phyloP scores from a whole-genome alignment of 2,797 vertebrate genomes.

The Gallinago nigripennis region DNA sequence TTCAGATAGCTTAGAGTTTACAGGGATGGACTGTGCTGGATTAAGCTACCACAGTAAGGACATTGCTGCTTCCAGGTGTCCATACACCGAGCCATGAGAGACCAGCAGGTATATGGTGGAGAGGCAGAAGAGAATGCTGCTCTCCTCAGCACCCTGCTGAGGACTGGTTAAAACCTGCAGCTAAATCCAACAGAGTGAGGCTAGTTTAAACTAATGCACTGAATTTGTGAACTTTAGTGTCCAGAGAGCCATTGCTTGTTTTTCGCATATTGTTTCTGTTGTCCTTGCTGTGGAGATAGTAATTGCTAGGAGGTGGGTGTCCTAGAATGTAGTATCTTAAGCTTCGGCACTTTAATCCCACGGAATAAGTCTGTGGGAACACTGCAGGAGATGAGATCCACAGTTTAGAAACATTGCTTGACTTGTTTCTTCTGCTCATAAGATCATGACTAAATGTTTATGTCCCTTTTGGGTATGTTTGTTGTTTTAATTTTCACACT shows the following conservation, averaged over 20 bases:
- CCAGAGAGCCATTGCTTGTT: neutral
- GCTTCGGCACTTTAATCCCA: neutral
- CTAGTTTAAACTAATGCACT: neutral
- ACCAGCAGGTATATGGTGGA: neutral
- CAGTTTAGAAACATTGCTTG: neutral
- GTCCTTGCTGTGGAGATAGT: neutral
- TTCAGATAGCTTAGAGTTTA: neutral
- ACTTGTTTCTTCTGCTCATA: neutral
- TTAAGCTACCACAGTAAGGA: neutral
- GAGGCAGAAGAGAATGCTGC: neutral
- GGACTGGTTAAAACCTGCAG: neutral
- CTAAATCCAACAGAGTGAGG: neutral
- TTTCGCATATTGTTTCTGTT: neutral
- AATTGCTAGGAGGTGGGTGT: neutral
- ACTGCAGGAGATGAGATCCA: neutral
- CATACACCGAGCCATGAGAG: fast-evolving
- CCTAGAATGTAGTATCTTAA: neutral
- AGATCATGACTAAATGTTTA: neutral
- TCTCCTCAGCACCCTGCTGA: neutral
- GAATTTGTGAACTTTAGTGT: neutral
- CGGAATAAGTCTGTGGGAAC: neutral
- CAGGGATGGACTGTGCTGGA: neutral
- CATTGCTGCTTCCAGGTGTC: neutral
- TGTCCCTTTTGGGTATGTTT: neutral
- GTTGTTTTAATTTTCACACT: slow-evolving; percentile 27